phyloP scores from a whole-genome alignment of 2,797 vertebrate genomes.

The Microhierax caerulescens region DNA sequence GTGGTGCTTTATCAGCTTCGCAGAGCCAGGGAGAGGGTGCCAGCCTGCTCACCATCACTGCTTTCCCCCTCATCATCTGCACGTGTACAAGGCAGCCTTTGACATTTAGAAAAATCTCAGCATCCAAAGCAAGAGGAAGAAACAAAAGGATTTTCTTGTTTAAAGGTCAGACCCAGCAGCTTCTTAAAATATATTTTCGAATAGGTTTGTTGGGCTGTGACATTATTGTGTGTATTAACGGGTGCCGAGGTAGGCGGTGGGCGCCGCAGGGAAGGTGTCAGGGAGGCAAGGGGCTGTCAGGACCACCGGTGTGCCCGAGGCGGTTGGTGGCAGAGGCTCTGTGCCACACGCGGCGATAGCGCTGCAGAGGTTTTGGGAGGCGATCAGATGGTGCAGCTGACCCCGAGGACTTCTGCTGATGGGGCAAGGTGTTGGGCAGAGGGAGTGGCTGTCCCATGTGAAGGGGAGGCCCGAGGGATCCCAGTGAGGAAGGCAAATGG shows the following conservation, averaged over 20 bases:
- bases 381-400: fast-evolving
- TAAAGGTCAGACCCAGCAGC: slow-evolving; percentile 75
- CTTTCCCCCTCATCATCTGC: neutral
- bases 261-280: neutral
- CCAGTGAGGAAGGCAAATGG: neutral
- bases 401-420: neutral
- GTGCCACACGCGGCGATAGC: fast-evolving
- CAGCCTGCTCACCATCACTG: neutral
- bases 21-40: neutral
- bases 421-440: neutral
- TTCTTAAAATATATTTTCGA: slow-evolving; percentile 58
- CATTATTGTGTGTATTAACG: neutral
- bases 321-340: neutral
- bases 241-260: neutral
- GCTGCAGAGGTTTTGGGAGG: fast-evolving
- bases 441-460: neutral
- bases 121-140: slow-evolving; percentile 68
- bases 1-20: neutral
- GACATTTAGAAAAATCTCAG: slow-evolving; percentile 78
- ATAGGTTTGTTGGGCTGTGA: slow-evolving; percentile 38
- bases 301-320: neutral
- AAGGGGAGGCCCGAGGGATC: neutral
- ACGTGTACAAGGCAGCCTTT: slow-evolving; percentile 29
- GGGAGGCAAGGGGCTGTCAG: neutral
- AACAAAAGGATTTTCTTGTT: slow-evolving; percentile 75